These are phyloP conservation scores for Morpho helenor DNA, from an alignment of 2,888 invertebrate species.

Conservation along the genomic window DNA sequence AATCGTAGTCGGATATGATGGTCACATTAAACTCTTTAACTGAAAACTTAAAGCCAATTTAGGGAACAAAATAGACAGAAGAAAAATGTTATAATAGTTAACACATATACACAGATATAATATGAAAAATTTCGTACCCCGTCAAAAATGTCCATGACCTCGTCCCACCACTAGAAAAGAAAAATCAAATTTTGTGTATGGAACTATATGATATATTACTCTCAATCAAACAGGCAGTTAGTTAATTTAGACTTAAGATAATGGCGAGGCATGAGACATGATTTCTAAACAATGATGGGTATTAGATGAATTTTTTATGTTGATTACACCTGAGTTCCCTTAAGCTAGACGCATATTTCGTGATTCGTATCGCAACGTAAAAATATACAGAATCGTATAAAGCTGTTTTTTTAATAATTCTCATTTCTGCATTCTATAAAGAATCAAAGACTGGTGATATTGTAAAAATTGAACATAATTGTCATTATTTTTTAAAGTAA, in stretches of 20 bases:
- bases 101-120: conserved; percentile 53
- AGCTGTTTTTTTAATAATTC: too few species aligned
- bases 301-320: conserved; percentile 5
- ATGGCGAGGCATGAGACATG: neutral
- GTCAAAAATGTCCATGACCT: conserved; percentile 97
- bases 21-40: conserved; percentile 6
- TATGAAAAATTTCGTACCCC: conserved; percentile 87
- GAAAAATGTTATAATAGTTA: conserved; percentile 32
- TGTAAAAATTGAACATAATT: too few species aligned
- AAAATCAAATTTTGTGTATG: conserved; percentile 61
- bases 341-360: neutral
- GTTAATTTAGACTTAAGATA: conserved; percentile 9
- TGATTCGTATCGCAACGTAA: neutral
- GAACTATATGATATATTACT: conserved; percentile 29
- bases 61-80: conserved; percentile 13
- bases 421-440: too few species aligned
- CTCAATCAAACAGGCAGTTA: conserved; percentile 30
- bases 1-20: conserved; percentile 3
- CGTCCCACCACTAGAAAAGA: conserved; percentile 96
- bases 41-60: conserved; percentile 19
- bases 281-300: conserved; percentile 15
- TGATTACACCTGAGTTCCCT: conserved; percentile 10
- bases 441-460: too few species aligned
- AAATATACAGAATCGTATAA: neutral
- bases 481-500: too few species aligned